Base-by-base conservation (phyloP, 64 coral and sea anemone genomes). In the Pocillopora damicornis region DNA sequence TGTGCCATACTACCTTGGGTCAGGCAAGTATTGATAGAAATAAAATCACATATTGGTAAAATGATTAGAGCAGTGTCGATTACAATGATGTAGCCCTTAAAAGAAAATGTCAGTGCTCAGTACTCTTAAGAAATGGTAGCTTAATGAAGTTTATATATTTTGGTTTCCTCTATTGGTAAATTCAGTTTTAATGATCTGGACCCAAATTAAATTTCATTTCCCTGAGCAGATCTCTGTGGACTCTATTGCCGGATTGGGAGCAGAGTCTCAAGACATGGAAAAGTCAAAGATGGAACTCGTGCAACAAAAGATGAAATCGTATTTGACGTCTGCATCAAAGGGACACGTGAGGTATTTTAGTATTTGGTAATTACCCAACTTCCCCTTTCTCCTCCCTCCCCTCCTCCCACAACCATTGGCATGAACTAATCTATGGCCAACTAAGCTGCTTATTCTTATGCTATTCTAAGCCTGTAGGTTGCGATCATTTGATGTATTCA, bases 401-500 rank as follows among this genome's bases (percentile, higher is more conserved):
- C 30, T 30, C 30, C 30, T 30, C 30, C 30, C 30, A 30, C 30
- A 30, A 30, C 30, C 42, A 51, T 51, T 51, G 7, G 42, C 2
- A 51, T 51, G 42, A 51, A 51, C 42, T 51, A 51, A 7, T 51
- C 42, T 51, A 51, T 51, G 42, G 42, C 42, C 7, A 51, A 18
- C 1, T 56, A 45, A n/a, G 38, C 18, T 2, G 56, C 13, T 78
- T 16, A 58, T 73, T 74, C 13, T 11, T 42, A 26, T 57, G 73
- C 4, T 30, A 9, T 77, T 11, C 69, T 18, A 37, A 91, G 89
- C 2, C 15, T 23, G 89, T 91, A 9, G 82, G 89, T 9, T 91
- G 89, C 79, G 89, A 91, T 86, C 74, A 86, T 42, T 22, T 91
- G n/a, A 74, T 90, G 42, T 14, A 65, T 14, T 90, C 89, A n/a